phyloP scores from a whole-genome alignment of 1,140 invertebrate species.

The Drosophila eugracilis region DNA sequence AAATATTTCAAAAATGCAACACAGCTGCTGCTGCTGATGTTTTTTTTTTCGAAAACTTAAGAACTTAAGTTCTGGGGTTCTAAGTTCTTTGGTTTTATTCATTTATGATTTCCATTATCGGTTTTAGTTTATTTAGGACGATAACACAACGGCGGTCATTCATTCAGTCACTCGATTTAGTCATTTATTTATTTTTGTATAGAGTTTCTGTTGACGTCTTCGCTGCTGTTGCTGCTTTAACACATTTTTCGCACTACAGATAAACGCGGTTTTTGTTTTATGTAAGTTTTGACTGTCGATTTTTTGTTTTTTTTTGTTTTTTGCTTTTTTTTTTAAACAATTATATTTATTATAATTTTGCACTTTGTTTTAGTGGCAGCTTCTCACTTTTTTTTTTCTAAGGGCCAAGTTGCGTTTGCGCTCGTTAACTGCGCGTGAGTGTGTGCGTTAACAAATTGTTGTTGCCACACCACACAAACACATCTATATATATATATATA shows the following conservation, averaged over 20 bases:
- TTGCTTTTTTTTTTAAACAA: too few species aligned
- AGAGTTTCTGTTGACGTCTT: constrained; percentile 17
- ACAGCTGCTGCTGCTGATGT: constrained; percentile 50
- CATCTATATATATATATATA: constrained; percentile 8
- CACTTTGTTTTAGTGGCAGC: constrained; percentile 33
- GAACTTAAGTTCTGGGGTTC: not conserved
- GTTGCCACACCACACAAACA: constrained; percentile 48
- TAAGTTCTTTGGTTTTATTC: constrained; percentile 4
- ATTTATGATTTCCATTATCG: constrained; percentile 19
- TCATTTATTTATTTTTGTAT: constrained; percentile 58
- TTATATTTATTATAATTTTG: constrained; percentile 33
- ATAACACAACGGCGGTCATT: constrained; percentile 33
- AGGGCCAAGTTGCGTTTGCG: constrained; percentile 61
- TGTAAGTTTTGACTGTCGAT: constrained; percentile 11
- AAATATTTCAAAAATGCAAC: constrained; percentile 78
- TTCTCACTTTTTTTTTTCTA: constrained; percentile 58
- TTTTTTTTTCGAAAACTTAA: not conserved
- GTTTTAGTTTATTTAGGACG: constrained; percentile 43
- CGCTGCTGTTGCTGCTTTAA: constrained; percentile 8
- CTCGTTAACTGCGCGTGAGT: constrained; percentile 44
- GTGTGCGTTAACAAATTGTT: constrained; percentile 67
- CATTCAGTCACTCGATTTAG: constrained; percentile 15
- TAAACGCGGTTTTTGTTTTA: constrained; percentile 32
- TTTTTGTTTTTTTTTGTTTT: too few species aligned
- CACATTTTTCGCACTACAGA: constrained; percentile 44